Evolutionary conservation across 2,113 vertebrate species (phyloP), one percentile per base, ranked within the genome.

Genomic region (Antennarius striatus): DNA sequence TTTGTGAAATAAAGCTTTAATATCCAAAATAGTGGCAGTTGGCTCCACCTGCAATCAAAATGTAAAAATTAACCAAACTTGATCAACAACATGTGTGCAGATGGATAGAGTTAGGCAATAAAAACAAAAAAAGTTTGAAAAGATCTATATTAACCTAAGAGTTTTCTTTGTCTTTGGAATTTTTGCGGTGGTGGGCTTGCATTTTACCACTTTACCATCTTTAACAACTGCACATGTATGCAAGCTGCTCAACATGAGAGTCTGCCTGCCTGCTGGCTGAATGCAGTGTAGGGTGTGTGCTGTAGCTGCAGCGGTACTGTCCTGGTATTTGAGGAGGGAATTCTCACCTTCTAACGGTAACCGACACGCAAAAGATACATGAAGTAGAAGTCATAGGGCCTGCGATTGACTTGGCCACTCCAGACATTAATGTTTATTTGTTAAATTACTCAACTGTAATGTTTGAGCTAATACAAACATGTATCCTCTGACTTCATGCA

Each of bases 1-100:
- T 88, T 95, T 96, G 72, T 94, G 95, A 90, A 98, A 97, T 83
- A 98, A 92, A 49, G 86, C 92, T 90, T 98, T 97, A 77, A 98
- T 96, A 62, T 98, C 96, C 3, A 94, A 90, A 68, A 98, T 65
- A 29, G 95, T 97, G 43, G 96, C 92, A 28, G 95, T 93, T 40
- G 96, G 96, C 71, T 96, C 96, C 85, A 98, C 96, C 96, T 97
- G 80, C 36, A 73, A 29, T 32, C 56, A 75, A 64, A 74, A 64
- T 51, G 2, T 3, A 55, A 52, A 75, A 17, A 70, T 36, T 22
- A 22, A 22, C 22, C 22, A 22, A 22, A 22, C 22, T 22, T 22
- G 2, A 22, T 22, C 22, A 22, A 22, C 22, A 22, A 22, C 22
- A 22, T 36, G 32, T 36, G 32, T 36, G 32, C 3, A 36, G 32